Evolutionary conservation across 2,113 vertebrate genomes (phyloP), one percentile per base, ranked within the genome.

Genomic region (Plecturocebus donacophilus): DNA sequence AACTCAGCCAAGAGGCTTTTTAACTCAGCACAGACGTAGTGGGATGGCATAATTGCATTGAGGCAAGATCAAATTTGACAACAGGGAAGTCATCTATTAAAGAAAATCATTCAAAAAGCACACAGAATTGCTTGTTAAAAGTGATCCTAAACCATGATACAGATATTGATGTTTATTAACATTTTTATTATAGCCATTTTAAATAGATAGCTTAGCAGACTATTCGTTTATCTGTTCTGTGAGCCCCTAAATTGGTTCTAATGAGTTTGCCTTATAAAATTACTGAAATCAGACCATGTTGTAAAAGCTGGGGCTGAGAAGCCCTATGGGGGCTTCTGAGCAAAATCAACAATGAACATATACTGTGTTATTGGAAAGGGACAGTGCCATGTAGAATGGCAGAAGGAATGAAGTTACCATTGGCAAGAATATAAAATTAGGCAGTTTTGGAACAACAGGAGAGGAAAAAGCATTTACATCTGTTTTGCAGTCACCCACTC

Each of bases 71-170:
- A 96, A 87, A 90, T 75, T 75, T 97, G 94, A 97, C 87, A 98
- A 97, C 86, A 83, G 66, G 82, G 79, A 98, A 96, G 52, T 96
- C 68, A 95, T 97, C 91, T 97, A 89, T 95, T 96, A 97, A 83
- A 75, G 32, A 96, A 97, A 98, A 85, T 97, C 98, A 97, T 95
- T 98, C 64, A 86, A 96, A 97, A 93, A 98, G 94, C 96, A 96
- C 58, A 95, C 35, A 97, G 95, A 97, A 95, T 25, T 95, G 80
- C 91, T 95, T 93, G 61, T 97, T 98, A 97, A 98, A 97, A 98
- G 85, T 23, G 49, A 91, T 86, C 42, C 92, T 94, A 97, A 96
- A 82, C 58, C 75, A 1, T 54, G 79, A 6, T 71, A 49, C 42
- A 98, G 96, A 97, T 95, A 96, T 70, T 9, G 23, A 77, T 92